Percentiles rank a stretch among this genome's conserved stretches.
Conservation (phyloP, 1,140 invertebrate genomes). For the Antheraea pernyi region DNA sequence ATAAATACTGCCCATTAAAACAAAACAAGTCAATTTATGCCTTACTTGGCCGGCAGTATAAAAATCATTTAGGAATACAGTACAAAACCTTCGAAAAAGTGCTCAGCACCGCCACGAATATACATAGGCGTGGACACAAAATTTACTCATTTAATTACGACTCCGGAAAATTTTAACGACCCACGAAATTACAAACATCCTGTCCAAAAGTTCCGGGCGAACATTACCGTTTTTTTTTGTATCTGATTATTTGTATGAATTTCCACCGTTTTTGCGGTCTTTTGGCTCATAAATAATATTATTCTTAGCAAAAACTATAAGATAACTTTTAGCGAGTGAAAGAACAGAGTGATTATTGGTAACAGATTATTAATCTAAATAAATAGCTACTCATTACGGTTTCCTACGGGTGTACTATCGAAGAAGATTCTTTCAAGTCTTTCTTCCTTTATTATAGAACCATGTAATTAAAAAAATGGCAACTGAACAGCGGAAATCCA, state of each 20-base stretch:
- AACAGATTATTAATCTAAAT: too few relatives aligned
- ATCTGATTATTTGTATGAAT: slow-evolving; percentile 11
- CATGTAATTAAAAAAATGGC: too few relatives aligned
- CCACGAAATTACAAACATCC: slow-evolving; percentile 11
- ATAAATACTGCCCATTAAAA: too few relatives aligned
- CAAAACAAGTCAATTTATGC: too few relatives aligned
- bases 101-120: not conserved
- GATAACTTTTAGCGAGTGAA: too few relatives aligned
- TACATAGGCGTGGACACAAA: slow-evolving; percentile 9
- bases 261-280: not conserved
- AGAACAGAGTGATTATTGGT: too few relatives aligned
- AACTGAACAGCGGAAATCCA: too few relatives aligned
- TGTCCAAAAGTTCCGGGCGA: slow-evolving; percentile 1
- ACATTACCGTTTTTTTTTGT: not conserved
- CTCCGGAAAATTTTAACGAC: slow-evolving; percentile 13
- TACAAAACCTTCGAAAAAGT: not conserved
- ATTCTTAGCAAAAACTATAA: too few relatives aligned
- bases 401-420: too few relatives aligned
- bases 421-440: too few relatives aligned
- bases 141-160: slow-evolving; percentile 14
- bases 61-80: not conserved
- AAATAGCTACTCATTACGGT: too few relatives aligned
- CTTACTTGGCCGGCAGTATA: not conserved
- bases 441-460: too few relatives aligned
- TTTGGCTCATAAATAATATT: not conserved